Percentiles rank a stretch among this genome's conserved stretches.
These are phyloP conservation scores for Hepsetus odoe DNA, from an alignment of 2,113 vertebrate species.

Conservation along the genomic window DNA sequence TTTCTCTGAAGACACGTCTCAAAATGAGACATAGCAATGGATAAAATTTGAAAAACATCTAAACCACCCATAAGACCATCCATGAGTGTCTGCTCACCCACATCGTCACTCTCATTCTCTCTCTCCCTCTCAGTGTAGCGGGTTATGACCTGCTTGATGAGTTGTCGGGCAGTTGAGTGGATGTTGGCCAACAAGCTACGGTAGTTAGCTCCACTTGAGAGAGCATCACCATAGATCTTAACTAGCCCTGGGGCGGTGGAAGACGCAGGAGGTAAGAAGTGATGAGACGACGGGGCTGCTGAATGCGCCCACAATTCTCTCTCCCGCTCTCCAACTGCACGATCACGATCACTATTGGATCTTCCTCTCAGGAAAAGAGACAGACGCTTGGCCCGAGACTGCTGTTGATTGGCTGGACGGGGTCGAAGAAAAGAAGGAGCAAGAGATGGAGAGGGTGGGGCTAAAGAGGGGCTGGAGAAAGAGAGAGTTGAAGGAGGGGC, in stretches of 20 bases:
- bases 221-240: constrained; percentile 79
- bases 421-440: constrained; percentile 78
- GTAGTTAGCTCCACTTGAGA: constrained; percentile 81
- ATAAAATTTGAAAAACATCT: too few relatives aligned
- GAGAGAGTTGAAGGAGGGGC: constrained; percentile 74
- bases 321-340: constrained; percentile 74
- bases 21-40: too few relatives aligned
- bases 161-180: constrained; percentile 76
- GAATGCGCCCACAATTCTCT: constrained; percentile 83
- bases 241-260: constrained; percentile 80
- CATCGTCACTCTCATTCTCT: constrained; percentile 73
- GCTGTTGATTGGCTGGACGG: constrained; percentile 70
- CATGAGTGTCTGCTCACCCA: constrained; percentile 60
- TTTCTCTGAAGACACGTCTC: too few relatives aligned
- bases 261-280: constrained; percentile 74
- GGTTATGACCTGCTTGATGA: constrained; percentile 80
- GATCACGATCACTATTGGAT: constrained; percentile 78
- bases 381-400: constrained; percentile 85
- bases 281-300: constrained; percentile 77
- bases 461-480: constrained; percentile 74
- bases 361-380: constrained; percentile 87
- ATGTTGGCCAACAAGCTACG: constrained; percentile 78
- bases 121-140: constrained; percentile 79
- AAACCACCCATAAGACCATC: not conserved
- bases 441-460: constrained; percentile 72